Evolutionary conservation across 2,888 invertebrate species (phyloP).

Genomic region (Dichetophora obliterata): DNA sequence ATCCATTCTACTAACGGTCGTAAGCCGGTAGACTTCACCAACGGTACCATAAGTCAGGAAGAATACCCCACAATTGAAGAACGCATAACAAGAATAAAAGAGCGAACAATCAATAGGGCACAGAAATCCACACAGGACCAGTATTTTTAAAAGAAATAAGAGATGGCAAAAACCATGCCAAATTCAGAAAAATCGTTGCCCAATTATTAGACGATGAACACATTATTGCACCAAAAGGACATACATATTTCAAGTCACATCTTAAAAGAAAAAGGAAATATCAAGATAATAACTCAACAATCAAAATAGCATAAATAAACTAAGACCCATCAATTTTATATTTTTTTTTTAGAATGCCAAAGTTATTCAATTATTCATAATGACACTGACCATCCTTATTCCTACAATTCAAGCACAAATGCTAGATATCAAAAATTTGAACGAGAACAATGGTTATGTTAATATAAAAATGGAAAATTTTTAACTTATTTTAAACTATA

Average conservation of each 20-base stretch:
- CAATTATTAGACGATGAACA: too few species aligned
- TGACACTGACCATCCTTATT: conserved; percentile 16
- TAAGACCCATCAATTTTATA: background rate
- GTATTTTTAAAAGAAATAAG: too few species aligned
- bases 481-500: conserved; percentile 39
- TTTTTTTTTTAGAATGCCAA: background rate
- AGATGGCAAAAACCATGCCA: too few species aligned
- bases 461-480: conserved; percentile 41
- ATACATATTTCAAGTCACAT: too few species aligned
- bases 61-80: conserved; percentile 41
- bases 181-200: too few species aligned
- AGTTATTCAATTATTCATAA: background rate
- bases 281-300: conserved; percentile 43
- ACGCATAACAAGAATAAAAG: conserved; percentile 36
- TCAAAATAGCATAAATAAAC: conserved; percentile 24
- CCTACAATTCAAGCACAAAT: conserved; percentile 31
- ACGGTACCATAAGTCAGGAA: conserved; percentile 45
- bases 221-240: too few species aligned
- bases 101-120: conserved; percentile 46
- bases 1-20: conserved; percentile 44
- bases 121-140: too few species aligned
- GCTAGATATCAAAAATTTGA: conserved; percentile 45
- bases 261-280: too few species aligned
- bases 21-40: conserved; percentile 49
- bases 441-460: conserved; percentile 46